These are phyloP conservation scores for Mastacembelus armatus DNA, from an alignment of 2,797 vertebrate genomes.

Conservation along the genomic window DNA sequence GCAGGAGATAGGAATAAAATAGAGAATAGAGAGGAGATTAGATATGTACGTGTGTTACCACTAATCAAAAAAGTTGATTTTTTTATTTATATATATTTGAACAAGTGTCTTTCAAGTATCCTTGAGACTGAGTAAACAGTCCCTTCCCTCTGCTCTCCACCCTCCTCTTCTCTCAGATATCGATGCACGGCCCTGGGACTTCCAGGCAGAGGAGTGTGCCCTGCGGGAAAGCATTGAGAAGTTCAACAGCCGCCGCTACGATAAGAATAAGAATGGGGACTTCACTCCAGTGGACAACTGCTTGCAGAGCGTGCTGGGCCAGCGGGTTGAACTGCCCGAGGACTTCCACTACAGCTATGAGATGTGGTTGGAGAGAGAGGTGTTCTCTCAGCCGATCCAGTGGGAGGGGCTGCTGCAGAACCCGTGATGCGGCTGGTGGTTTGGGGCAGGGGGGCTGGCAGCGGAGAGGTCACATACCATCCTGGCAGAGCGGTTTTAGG, in stretches of 20 bases:
- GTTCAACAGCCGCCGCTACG: constrained; percentile 94
- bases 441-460: not conserved
- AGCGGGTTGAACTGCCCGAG: constrained; percentile 90
- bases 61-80: too few species aligned
- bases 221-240: constrained; percentile 94
- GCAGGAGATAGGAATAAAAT: not conserved
- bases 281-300: constrained; percentile 96
- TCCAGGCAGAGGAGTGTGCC: constrained; percentile 97
- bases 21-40: too few species aligned
- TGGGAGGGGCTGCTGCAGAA: constrained; percentile 95
- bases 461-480: constrained; percentile 7
- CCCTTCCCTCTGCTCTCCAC: not conserved
- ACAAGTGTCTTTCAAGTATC: not conserved
- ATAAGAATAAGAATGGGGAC: constrained; percentile 86
- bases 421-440: constrained; percentile 48
- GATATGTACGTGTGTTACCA: too few species aligned
- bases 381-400: constrained; percentile 95
- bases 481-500: not conserved
- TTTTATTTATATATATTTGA: too few species aligned
- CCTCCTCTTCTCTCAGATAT: constrained; percentile 83
- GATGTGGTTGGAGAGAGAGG: constrained; percentile 96
- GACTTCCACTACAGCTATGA: constrained; percentile 96
- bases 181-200: constrained; percentile 96
- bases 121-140: not conserved
- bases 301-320: constrained; percentile 95